Evolutionary conservation across 2,797 vertebrate species (phyloP).

Genomic region (Poecile montanus): DNA sequence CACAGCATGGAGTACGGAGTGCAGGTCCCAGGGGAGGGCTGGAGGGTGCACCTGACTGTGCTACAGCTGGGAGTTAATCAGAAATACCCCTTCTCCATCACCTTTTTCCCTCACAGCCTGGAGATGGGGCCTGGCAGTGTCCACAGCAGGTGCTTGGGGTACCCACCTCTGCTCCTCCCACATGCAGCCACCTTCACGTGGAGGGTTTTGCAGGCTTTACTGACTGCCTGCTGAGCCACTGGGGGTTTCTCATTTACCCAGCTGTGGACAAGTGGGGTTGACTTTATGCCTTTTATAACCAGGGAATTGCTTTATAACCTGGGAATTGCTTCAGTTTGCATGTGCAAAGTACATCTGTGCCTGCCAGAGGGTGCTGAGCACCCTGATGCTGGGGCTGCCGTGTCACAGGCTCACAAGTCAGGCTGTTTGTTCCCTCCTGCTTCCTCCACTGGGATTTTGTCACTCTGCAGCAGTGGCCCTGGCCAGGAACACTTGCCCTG

Average conservation of each 20-base stretch:
- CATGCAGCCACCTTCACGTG: accelerated
- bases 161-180: background rate
- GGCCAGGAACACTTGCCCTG: background rate
- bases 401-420: background rate
- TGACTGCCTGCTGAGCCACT: background rate
- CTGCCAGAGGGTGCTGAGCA: background rate
- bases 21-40: background rate
- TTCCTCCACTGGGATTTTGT: background rate
- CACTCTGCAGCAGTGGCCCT: background rate
- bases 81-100: background rate
- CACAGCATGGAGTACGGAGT: accelerated
- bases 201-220: background rate
- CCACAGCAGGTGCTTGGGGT: accelerated
- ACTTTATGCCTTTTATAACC: background rate
- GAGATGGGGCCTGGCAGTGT: background rate
- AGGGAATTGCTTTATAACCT: no score
- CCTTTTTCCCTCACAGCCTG: background rate
- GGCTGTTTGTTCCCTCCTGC: background rate
- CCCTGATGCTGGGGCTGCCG: background rate
- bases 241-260: background rate
- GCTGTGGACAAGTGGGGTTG: background rate
- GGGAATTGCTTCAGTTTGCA: background rate
- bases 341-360: background rate
- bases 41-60: background rate
- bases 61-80: background rate